Percentiles rank a stretch among this genome's conserved stretches.
Conservation (phyloP, 1,140 invertebrate genomes). For the Antheraea mylitta region DNA sequence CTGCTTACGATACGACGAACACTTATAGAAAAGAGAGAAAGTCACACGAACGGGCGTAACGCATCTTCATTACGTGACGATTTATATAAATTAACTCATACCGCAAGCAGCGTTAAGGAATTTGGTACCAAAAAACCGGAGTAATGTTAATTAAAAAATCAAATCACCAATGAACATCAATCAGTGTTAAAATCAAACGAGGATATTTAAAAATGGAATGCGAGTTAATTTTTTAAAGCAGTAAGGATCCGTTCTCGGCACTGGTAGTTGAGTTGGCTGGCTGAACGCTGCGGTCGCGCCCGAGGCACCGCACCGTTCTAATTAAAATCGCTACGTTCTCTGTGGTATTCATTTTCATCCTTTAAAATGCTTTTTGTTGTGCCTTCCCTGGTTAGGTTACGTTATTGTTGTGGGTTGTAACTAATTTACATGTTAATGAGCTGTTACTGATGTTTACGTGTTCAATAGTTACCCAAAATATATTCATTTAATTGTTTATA, state of each 20-base stretch:
- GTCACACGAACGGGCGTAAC: too few species aligned
- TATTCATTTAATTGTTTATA: conserved; percentile 18
- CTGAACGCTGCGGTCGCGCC: conserved; percentile 49
- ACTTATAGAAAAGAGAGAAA: too few species aligned
- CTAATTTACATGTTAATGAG: conserved; percentile 77
- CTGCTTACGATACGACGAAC: too few species aligned
- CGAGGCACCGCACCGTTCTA: conserved; percentile 57
- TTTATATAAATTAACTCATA: too few species aligned
- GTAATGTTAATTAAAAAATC: not conserved
- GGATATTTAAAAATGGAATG: conserved; percentile 45
- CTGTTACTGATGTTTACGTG: conserved; percentile 45
- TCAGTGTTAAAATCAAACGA: conserved; percentile 1
- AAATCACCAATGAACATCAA: not conserved
- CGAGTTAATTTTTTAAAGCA: conserved; percentile 59
- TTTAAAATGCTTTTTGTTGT: conserved; percentile 70
- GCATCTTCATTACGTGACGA: too few species aligned
- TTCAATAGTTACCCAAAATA: conserved; percentile 32
- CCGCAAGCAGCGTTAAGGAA: too few species aligned
- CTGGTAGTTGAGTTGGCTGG: conserved; percentile 42
- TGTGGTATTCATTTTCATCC: conserved; percentile 70
- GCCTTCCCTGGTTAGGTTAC: conserved; percentile 49
- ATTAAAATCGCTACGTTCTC: conserved; percentile 72
- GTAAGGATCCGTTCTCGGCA: conserved; percentile 10
- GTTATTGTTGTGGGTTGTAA: conserved; percentile 65
- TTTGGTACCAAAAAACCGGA: too few species aligned